Evolutionary conservation across 1,140 invertebrate species (phyloP), one percentile per base, ranked within the genome.

Genomic region (Lepidurus arcticus): DNA sequence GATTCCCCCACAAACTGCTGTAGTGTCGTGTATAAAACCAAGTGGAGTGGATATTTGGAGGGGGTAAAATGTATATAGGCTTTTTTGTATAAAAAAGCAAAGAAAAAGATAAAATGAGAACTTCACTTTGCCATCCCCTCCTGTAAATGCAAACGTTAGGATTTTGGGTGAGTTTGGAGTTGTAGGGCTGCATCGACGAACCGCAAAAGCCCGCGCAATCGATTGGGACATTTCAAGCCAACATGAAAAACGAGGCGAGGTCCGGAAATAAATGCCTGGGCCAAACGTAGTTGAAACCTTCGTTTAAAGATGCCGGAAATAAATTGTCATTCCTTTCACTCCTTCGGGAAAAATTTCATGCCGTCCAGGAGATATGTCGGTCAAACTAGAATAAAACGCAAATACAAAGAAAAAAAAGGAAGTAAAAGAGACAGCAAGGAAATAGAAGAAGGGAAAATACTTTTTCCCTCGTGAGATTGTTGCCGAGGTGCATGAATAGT

Each of bases 211-310:
- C 16, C 21, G 16, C 16, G 53, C 53, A 65, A 65, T 65, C 53
- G 53, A 65, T 65, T 65, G 53, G 53, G 53, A 7, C 13, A 65
- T 65, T 65, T 13, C 53, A 65, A 65, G 21, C 13, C 53, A 65
- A 65, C 53, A 65, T 65, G 53, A 65, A 21, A 65, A 65, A 65
- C 53, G 53, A 65, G 53, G 8, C 53, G 9, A 16, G 53, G 16
- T 9, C 53, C n/a, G 53, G 53, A 65, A 65, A 65, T 65, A 65
- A 65, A 65, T 65, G 53, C 53, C 53, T 65, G 53, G 53, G 53
- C 53, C 53, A 65, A 65, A 65, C 53, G n/a, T 65, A 65, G 53
- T 65, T 65, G 53, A 65, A 65, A 65, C 53, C 53, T 21, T 65
- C 53, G 53, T 65, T 65, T 65, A 65, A 65, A 65, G 9, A 65